A percentile compares a stretch with the other conserved stretches of the same genome.
phyloP scores from a whole-genome alignment of 2,797 vertebrate species.

The Leucoraja ocellata region DNA sequence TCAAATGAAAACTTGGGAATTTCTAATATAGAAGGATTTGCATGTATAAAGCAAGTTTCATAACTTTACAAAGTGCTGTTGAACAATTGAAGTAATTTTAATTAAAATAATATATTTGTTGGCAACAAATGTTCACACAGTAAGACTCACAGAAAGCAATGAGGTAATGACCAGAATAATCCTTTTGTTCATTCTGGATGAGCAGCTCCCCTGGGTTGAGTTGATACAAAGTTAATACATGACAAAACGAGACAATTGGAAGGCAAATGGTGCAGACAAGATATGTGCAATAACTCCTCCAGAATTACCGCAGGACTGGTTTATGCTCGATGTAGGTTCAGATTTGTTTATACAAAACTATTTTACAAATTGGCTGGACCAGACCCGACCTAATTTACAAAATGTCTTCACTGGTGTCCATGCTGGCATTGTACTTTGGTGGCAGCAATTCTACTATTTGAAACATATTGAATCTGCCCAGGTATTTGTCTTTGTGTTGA shows the following conservation, averaged over 20 bases:
- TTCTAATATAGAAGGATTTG: not conserved
- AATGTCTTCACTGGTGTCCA: not conserved
- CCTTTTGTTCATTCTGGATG: not conserved
- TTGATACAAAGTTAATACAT: not conserved
- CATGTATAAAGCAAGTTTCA: not conserved
- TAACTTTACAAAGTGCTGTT: not conserved
- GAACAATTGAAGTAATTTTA: not conserved
- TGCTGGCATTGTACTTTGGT: not conserved
- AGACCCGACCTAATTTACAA: not conserved
- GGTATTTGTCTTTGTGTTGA: not conserved
- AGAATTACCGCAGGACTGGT: not conserved
- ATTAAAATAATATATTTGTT: not conserved
- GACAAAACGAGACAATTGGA: not conserved
- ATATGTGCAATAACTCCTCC: not conserved
- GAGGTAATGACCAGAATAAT: not conserved
- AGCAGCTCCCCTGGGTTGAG: not conserved
- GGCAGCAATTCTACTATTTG: not conserved
- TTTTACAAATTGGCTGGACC: not conserved
- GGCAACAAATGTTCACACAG: not conserved
- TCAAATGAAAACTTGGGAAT: not conserved
- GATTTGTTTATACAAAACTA: not conserved
- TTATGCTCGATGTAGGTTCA: not conserved
- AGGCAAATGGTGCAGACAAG: not conserved
- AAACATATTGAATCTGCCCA: constrained; percentile 22
- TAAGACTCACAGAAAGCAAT: not conserved